phyloP scores from a whole-genome alignment of 2,888 invertebrate genomes.

The Dilophus febrilis region DNA sequence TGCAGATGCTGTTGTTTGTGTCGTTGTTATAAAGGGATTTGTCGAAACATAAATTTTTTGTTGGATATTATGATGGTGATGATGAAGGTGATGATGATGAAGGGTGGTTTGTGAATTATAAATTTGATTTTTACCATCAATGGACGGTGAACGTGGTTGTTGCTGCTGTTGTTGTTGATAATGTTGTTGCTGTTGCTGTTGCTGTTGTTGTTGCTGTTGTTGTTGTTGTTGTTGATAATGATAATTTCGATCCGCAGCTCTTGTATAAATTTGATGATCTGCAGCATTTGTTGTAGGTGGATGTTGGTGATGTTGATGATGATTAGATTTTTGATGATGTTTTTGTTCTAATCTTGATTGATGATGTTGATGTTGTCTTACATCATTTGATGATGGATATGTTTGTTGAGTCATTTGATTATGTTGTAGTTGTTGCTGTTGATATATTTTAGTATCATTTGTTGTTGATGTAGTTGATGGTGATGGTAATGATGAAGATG shows the following conservation, averaged over 20 bases:
- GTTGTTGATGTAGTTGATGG: conserved; percentile 8
- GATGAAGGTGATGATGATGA: conserved; percentile 12
- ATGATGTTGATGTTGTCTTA: no score
- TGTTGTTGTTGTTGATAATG: conserved; percentile 14
- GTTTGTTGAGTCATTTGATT: no score
- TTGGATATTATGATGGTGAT: conserved; percentile 11
- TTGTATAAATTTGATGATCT: conserved; percentile 14
- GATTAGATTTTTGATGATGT: background rate
- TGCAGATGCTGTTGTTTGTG: conserved; percentile 7
- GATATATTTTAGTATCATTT: conserved; percentile 6
- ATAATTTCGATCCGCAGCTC: conserved; percentile 13
- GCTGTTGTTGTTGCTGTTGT: conserved; percentile 12
- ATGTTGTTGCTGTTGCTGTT: conserved; percentile 11
- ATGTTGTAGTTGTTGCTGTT: conserved; percentile 8
- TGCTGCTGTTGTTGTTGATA: conserved; percentile 12
- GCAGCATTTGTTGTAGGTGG: background rate
- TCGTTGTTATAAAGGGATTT: conserved; percentile 6
- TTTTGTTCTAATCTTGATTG: background rate
- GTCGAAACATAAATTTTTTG: conserved; percentile 10
- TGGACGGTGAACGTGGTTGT: conserved; percentile 12
- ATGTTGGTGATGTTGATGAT: conserved; percentile 1
- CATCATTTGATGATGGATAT: no score
- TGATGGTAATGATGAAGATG: conserved; percentile 8
- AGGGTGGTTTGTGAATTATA: conserved; percentile 14
- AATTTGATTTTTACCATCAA: conserved; percentile 30